A percentile compares a stretch with the other conserved stretches of the same genome.
These are phyloP conservation scores for Incurvaria masculella DNA, from an alignment of 2,888 invertebrate species.

Conservation along the genomic window DNA sequence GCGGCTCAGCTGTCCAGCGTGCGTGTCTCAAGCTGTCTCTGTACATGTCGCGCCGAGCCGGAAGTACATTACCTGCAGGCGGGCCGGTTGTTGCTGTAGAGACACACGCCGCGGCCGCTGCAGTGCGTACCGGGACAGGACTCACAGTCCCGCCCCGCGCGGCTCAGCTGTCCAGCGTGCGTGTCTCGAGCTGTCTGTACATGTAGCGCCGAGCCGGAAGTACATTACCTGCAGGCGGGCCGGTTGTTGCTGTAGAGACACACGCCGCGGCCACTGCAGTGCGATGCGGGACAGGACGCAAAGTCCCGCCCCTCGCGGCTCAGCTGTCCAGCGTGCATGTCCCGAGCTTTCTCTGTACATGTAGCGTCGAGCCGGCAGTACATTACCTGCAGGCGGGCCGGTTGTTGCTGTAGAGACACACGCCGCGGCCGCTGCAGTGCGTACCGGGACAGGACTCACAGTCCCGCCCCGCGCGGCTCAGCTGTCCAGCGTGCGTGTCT, in stretches of 20 bases:
- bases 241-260: no score
- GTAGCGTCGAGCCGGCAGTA: not conserved
- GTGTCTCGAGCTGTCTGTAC: conserved; percentile 77
- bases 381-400: conserved; percentile 77
- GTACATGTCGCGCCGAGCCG: no score
- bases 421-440: conserved; percentile 81
- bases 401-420: conserved; percentile 74
- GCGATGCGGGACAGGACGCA: no score
- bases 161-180: conserved; percentile 61
- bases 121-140: conserved; percentile 77
- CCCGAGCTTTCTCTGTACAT: no score
- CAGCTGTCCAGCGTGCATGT: no score
- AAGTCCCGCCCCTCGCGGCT: no score
- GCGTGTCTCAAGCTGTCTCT: no score
- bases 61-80: conserved; percentile 79
- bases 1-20: no score
- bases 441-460: conserved; percentile 76
- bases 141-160: conserved; percentile 73
- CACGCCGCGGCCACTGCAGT: no score
- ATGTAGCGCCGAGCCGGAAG: no score
- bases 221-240: no score
- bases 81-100: conserved; percentile 70
- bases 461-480: conserved; percentile 65
- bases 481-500: conserved; percentile 69
- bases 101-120: conserved; percentile 82